Percentiles rank a stretch among this genome's conserved stretches.
phyloP scores from a whole-genome alignment of 2,113 vertebrate genomes.

The Calyptomena viridis region DNA sequence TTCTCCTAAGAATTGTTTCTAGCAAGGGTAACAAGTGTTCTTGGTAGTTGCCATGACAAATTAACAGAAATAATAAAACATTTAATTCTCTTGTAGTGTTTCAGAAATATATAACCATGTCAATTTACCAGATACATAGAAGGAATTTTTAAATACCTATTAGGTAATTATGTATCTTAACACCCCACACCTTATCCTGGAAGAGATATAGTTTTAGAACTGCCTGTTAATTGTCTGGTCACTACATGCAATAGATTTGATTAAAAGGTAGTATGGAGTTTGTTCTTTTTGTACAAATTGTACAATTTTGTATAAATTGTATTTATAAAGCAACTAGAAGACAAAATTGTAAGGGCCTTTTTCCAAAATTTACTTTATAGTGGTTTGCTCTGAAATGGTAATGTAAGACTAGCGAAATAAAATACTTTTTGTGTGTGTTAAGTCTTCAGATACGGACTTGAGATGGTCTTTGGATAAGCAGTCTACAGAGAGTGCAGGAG shows the following conservation, averaged over 20 bases:
- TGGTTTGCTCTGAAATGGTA: background rate
- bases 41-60: background rate
- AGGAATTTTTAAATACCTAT: no score
- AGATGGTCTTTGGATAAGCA: slow-evolving; percentile 86
- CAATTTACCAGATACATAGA: background rate
- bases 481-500: slow-evolving; percentile 83
- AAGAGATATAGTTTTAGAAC: background rate
- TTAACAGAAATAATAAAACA: background rate
- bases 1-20: background rate
- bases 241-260: background rate
- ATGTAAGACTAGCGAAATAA: background rate
- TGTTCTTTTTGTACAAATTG: background rate
- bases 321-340: background rate
- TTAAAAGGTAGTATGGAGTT: background rate
- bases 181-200: fast-evolving
- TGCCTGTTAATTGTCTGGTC: background rate
- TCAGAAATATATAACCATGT: background rate
- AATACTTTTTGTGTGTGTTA: slow-evolving; percentile 19
- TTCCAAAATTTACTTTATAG: background rate
- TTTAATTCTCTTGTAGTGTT: background rate
- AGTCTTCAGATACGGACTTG: slow-evolving; percentile 89
- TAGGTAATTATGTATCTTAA: background rate
- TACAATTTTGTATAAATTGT: background rate
- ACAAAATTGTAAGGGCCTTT: background rate
- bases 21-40: background rate